A percentile compares a stretch with the other conserved stretches of the same genome.
Evolutionary conservation across 2,113 vertebrate species (phyloP).

Genomic region (Pagrus major): DNA sequence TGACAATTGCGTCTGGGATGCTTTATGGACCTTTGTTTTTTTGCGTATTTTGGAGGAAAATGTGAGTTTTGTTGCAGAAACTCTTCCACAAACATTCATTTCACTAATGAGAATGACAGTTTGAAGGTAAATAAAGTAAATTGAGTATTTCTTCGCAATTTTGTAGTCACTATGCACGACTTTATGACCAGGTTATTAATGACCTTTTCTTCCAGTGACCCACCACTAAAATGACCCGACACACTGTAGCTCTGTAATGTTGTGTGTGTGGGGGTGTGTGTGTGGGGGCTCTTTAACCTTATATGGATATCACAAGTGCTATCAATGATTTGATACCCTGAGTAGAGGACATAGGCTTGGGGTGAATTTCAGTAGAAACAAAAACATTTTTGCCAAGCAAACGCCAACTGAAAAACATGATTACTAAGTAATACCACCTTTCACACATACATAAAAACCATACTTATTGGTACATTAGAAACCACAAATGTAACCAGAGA

Average conservation of each 20-base stretch:
- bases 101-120: conserved; percentile 34
- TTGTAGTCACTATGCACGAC: conserved; percentile 8
- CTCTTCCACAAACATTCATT: conserved; percentile 51
- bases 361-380: conserved; percentile 76
- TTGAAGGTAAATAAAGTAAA: conserved; percentile 13
- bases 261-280: not conserved
- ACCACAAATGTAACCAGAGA: conserved; percentile 80
- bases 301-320: conserved; percentile 80
- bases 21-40: not conserved
- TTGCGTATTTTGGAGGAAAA: conserved; percentile 5
- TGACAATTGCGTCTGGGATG: conserved; percentile 10
- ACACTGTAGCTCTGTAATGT: conserved; percentile 10
- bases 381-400: conserved; percentile 59
- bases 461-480: conserved; percentile 70
- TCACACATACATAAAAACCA: conserved; percentile 82
- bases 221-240: not conserved
- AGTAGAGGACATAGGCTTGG: conserved; percentile 79
- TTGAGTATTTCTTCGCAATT: not conserved
- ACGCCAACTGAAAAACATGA: conserved; percentile 56
- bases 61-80: conserved; percentile 40
- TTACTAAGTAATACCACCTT: conserved; percentile 69
- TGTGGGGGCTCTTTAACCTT: conserved; percentile 34
- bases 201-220: conserved; percentile 31
- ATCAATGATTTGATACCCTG: conserved; percentile 81
- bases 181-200: not conserved